Evolutionary conservation across 2,113 vertebrate genomes (phyloP).

Genomic region (Petrocephalus microphthalmus): DNA sequence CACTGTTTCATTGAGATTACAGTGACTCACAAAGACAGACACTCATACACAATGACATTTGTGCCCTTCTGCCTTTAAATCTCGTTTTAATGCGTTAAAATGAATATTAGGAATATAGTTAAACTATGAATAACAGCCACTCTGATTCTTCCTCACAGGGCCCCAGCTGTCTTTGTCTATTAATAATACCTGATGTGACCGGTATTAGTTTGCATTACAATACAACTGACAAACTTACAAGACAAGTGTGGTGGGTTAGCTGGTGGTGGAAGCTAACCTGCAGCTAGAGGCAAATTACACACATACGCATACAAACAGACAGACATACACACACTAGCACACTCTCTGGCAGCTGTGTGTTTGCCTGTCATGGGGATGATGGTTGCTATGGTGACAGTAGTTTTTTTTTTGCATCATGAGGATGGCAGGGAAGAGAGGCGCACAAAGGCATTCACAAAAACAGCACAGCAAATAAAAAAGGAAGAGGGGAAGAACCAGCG

Average conservation of each 20-base stretch:
- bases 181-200: neutral
- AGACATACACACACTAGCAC: neutral
- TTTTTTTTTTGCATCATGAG: slow-evolving; percentile 12
- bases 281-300: neutral
- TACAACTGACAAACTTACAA: neutral
- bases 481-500: neutral
- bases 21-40: neutral
- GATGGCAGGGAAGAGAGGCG: slow-evolving; percentile 19
- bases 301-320: neutral
- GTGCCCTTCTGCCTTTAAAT: neutral
- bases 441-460: slow-evolving; percentile 27
- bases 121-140: neutral
- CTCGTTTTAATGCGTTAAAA: neutral
- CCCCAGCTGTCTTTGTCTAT: neutral
- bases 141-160: neutral
- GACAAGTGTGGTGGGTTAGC: neutral
- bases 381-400: slow-evolving; percentile 17
- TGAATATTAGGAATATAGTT: neutral
- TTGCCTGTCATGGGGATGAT: slow-evolving; percentile 1
- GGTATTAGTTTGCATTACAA: neutral
- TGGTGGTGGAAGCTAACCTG: neutral
- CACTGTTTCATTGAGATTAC: neutral
- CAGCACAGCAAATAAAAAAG: slow-evolving; percentile 25
- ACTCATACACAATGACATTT: neutral
- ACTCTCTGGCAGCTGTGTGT: neutral